phyloP scores from a whole-genome alignment of 1,140 invertebrate species.

The Bombus haemorrhoidalis region DNA sequence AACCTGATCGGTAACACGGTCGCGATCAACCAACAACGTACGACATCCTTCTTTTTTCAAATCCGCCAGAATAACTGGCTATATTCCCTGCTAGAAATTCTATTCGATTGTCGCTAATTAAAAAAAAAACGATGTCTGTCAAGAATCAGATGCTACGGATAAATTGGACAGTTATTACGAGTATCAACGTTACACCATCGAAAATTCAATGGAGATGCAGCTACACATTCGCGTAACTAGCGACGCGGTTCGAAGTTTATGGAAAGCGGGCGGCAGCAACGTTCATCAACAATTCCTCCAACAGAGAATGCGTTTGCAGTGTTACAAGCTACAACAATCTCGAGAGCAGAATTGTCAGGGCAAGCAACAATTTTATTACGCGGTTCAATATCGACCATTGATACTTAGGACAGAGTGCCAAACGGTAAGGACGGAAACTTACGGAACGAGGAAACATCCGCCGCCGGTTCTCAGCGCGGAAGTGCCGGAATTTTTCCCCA shows the following conservation, averaged over 20 bases:
- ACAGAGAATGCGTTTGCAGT: constrained; percentile 32
- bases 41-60: neutral
- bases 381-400: constrained; percentile 59
- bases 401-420: constrained; percentile 54
- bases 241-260: constrained; percentile 69
- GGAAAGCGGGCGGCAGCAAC: constrained; percentile 52
- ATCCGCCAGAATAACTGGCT: neutral
- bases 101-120: neutral
- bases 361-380: constrained; percentile 56
- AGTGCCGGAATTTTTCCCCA: constrained; percentile 79
- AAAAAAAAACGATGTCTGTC: neutral
- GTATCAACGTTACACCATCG: constrained; percentile 68
- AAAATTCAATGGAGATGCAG: constrained; percentile 70
- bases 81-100: neutral
- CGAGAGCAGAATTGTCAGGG: constrained; percentile 27
- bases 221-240: constrained; percentile 69
- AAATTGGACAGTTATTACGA: constrained; percentile 15
- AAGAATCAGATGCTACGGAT: constrained; percentile 22
- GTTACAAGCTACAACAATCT: constrained; percentile 40
- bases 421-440: neutral
- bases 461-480: constrained; percentile 72
- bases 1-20: constrained; percentile 21
- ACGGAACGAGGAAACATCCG: constrained; percentile 19
- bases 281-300: constrained; percentile 35
- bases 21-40: neutral